Evolutionary conservation across 2,888 invertebrate genomes (phyloP).

Genomic region (Strigamia maritima): DNA sequence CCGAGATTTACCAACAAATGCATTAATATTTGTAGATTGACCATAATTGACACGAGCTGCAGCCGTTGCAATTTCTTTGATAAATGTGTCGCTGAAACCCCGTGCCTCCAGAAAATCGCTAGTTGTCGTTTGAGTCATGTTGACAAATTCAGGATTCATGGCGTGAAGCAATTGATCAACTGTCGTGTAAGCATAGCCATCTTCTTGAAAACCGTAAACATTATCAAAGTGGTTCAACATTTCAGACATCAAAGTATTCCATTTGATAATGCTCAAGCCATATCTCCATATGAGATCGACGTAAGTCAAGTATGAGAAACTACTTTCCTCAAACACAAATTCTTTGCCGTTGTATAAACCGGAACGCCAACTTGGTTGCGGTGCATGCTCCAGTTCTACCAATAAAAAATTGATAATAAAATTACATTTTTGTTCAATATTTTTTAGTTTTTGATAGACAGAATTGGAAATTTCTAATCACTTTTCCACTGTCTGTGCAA

Average conservation of each 20-base stretch:
- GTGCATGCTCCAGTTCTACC: constrained; percentile 50
- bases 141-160: constrained; percentile 57
- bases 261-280: constrained; percentile 56
- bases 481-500: too few relatives aligned
- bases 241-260: constrained; percentile 53
- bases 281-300: constrained; percentile 59
- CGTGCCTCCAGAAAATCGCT: constrained; percentile 52
- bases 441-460: too few relatives aligned
- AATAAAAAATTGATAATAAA: too few relatives aligned
- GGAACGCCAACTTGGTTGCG: constrained; percentile 45
- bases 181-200: constrained; percentile 56
- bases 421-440: too few relatives aligned
- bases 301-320: constrained; percentile 54
- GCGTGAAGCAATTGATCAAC: constrained; percentile 57
- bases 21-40: constrained; percentile 58
- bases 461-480: too few relatives aligned
- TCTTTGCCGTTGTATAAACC: constrained; percentile 59
- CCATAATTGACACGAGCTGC: constrained; percentile 62
- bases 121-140: constrained; percentile 53
- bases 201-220: constrained; percentile 59
- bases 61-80: constrained; percentile 59
- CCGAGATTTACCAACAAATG: constrained; percentile 56
- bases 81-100: constrained; percentile 55
- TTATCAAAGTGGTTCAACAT: constrained; percentile 54
- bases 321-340: constrained; percentile 58